Conservation (phyloP, 1,140 invertebrate species). For the Drosophila kepulauana region DNA sequence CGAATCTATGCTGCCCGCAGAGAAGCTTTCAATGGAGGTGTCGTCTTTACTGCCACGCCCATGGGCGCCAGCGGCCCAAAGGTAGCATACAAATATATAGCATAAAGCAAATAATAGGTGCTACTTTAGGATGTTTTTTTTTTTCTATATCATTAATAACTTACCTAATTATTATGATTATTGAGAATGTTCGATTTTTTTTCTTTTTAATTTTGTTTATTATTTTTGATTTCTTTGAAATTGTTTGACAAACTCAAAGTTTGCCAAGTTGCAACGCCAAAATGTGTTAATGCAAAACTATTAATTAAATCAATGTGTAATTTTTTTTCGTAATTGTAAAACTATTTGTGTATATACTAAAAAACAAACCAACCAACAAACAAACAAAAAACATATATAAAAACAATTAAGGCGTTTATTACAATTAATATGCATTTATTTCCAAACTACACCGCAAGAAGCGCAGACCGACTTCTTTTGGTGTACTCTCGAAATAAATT, state of each 20-base stretch:
- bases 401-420: conserved; percentile 46
- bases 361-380: conserved; percentile 34
- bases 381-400: conserved; percentile 57
- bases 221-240: conserved; percentile 34
- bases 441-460: conserved; percentile 76
- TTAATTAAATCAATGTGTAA: conserved; percentile 51
- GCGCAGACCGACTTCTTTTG: conserved; percentile 61
- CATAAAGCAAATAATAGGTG: conserved; percentile 51
- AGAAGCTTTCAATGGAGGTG: conserved; percentile 30
- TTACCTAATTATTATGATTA: conserved; percentile 7
- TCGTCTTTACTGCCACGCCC: conserved; percentile 64
- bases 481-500: conserved; percentile 77
- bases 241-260: conserved; percentile 77
- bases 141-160: conserved; percentile 7
- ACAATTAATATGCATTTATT: conserved; percentile 75
- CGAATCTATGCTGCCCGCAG: conserved; percentile 49
- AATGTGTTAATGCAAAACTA: conserved; percentile 67
- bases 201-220: conserved; percentile 12
- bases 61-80: conserved; percentile 33
- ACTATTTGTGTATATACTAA: conserved; percentile 77
- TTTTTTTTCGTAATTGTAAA: conserved; percentile 46
- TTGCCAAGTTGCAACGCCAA: conserved; percentile 60
- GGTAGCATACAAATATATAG: conserved; percentile 28
- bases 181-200: conserved; percentile 20
- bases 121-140: conserved; percentile 53